A percentile compares a stretch with the other conserved stretches of the same genome.
Conservation (phyloP, 2,797 vertebrate genomes). For the Arctocebus calabarensis region DNA sequence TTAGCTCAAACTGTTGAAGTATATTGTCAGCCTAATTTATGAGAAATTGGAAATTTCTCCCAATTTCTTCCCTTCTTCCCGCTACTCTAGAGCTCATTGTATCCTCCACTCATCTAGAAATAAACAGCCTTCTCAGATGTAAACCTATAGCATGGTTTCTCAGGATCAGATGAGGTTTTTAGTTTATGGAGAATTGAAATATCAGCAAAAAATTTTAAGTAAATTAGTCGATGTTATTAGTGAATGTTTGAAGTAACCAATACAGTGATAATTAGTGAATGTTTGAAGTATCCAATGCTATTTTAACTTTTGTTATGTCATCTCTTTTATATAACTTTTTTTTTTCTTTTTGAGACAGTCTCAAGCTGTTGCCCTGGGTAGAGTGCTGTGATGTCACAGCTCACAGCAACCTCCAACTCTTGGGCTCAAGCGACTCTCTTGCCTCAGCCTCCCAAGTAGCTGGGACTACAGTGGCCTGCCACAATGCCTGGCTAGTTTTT, state of each 20-base stretch:
- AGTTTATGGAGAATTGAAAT: constrained; percentile 40
- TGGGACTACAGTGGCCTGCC: too few species aligned
- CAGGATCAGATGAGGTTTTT: constrained; percentile 19
- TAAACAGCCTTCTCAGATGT: not conserved
- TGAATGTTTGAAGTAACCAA: not conserved
- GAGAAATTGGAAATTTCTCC: not conserved
- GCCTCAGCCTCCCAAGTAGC: too few species aligned
- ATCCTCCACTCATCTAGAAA: constrained; percentile 7
- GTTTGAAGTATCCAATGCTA: not conserved
- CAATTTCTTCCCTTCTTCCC: not conserved
- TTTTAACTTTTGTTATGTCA: constrained; percentile 5
- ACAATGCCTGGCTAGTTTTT: too few species aligned
- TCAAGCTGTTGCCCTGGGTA: too few species aligned
- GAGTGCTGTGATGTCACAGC: too few species aligned
- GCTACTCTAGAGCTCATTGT: not conserved
- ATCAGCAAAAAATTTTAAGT: constrained; percentile 1
- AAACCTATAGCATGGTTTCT: not conserved
- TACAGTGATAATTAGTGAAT: not conserved
- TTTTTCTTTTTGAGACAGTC: too few species aligned
- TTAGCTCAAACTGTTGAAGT: constrained; percentile 32
- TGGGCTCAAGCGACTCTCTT: too few species aligned
- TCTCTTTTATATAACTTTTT: not conserved
- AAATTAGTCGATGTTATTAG: constrained; percentile 12
- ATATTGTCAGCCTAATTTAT: not conserved
- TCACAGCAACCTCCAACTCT: too few species aligned